A percentile compares a stretch with the other conserved stretches of the same genome.
These are phyloP conservation scores for Drosophila kikkawai DNA, from an alignment of 1,140 invertebrate genomes.

Conservation along the genomic window DNA sequence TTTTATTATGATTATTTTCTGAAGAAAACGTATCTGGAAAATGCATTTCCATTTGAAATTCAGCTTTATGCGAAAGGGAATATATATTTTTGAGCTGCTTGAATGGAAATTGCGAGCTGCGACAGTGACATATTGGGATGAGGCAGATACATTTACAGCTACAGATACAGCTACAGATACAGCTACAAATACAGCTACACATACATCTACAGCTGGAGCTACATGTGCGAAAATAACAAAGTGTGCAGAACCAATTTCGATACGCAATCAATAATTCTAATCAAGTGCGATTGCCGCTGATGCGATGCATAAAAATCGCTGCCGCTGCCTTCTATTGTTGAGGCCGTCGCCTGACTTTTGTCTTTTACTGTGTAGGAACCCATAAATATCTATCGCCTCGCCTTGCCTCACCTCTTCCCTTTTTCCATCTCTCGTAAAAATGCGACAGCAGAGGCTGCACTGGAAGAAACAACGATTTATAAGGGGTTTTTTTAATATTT, in stretches of 20 bases:
- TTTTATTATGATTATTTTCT: slow-evolving; percentile 10
- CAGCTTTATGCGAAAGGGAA: background rate
- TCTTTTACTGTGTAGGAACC: slow-evolving; percentile 49
- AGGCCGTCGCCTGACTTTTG: slow-evolving; percentile 40
- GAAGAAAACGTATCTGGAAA: background rate
- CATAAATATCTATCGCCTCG: slow-evolving; percentile 66
- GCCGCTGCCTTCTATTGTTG: slow-evolving; percentile 39
- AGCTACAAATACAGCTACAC: background rate
- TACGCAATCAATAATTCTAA: slow-evolving; percentile 82
- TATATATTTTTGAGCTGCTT: background rate
- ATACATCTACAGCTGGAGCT: slow-evolving; percentile 1
- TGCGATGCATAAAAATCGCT: slow-evolving; percentile 67
- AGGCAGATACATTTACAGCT: background rate
- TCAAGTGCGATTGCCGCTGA: slow-evolving; percentile 76
- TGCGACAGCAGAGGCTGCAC: slow-evolving; percentile 16
- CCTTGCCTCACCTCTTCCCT: slow-evolving; percentile 1
- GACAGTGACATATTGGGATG: slow-evolving; percentile 32
- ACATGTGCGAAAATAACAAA: slow-evolving; percentile 56
- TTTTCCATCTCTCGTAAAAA: slow-evolving; percentile 54
- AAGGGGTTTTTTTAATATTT: too few species aligned
- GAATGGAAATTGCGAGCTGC: slow-evolving; percentile 32
- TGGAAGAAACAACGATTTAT: background rate
- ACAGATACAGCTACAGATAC: background rate
- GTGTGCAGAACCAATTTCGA: slow-evolving; percentile 72
- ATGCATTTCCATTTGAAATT: background rate